These are phyloP conservation scores for Eurytoma adleriae DNA, from an alignment of 2,888 invertebrate genomes.

Conservation along the genomic window DNA sequence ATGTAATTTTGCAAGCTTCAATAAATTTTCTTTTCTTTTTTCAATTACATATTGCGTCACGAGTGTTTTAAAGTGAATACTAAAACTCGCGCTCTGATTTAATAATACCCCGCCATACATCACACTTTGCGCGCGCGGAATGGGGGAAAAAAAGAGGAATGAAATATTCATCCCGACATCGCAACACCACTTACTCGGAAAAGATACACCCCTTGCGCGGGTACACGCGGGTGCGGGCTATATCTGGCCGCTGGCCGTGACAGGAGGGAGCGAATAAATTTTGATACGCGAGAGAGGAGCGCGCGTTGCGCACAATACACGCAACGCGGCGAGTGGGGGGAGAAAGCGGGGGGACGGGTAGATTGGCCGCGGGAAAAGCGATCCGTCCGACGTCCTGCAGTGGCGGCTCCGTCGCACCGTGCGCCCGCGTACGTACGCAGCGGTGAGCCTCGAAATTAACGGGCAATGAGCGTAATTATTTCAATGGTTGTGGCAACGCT, in stretches of 20 bases:
- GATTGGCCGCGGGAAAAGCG: conserved; percentile 37
- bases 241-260: background rate
- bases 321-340: background rate
- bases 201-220: background rate
- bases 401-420: background rate
- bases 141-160: background rate
- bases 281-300: conserved; percentile 17
- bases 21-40: no score
- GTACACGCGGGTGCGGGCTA: background rate
- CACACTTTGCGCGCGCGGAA: background rate
- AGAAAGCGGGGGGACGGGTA: conserved; percentile 16
- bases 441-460: conserved; percentile 71
- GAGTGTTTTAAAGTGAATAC: background rate
- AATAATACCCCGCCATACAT: background rate
- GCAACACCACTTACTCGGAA: background rate
- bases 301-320: background rate
- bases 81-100: background rate
- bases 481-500: conserved; percentile 69
- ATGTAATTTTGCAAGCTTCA: no score
- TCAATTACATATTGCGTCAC: no score
- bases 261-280: conserved; percentile 42
- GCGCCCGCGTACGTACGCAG: conserved; percentile 11
- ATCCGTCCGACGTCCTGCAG: conserved; percentile 45
- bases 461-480: conserved; percentile 73
- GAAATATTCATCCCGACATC: background rate